These are phyloP conservation scores for Netelia inedita DNA, from an alignment of 2,888 invertebrate species.

Conservation along the genomic window DNA sequence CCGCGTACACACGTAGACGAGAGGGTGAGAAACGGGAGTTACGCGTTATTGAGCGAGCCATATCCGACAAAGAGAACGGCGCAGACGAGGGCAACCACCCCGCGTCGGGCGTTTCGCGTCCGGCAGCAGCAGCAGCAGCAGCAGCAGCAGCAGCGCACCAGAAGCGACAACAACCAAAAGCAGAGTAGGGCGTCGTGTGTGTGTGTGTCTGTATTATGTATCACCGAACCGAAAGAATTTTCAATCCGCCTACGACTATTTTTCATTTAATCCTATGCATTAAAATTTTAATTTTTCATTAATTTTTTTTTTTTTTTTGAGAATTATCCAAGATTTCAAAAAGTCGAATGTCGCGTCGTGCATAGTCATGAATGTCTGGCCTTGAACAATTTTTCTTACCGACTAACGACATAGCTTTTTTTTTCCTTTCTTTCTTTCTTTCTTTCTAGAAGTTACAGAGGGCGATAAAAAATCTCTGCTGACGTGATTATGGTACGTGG, in stretches of 20 bases:
- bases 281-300: not conserved
- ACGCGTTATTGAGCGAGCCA: slow-evolving; percentile 84
- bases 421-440: not conserved
- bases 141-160: slow-evolving; percentile 14
- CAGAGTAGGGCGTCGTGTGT: slow-evolving; percentile 42
- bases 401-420: not conserved
- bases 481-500: not conserved
- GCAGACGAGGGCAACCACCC: slow-evolving; percentile 85
- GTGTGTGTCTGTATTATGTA: not conserved
- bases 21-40: slow-evolving; percentile 76
- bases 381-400: not conserved
- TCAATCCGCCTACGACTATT: not conserved
- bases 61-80: slow-evolving; percentile 82
- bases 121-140: slow-evolving; percentile 48
- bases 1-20: slow-evolving; percentile 56
- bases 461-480: not conserved
- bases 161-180: slow-evolving; percentile 27
- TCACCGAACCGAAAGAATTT: slow-evolving; percentile 9
- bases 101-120: slow-evolving; percentile 71
- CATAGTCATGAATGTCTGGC: not conserved
- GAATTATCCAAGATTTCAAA: not conserved
- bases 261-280: not conserved
- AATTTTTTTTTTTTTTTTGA: no score
- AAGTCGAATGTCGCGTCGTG: not conserved
- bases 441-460: not conserved